These are phyloP conservation scores for Daboia siamensis DNA, from an alignment of 2,113 vertebrate genomes.

Conservation along the genomic window DNA sequence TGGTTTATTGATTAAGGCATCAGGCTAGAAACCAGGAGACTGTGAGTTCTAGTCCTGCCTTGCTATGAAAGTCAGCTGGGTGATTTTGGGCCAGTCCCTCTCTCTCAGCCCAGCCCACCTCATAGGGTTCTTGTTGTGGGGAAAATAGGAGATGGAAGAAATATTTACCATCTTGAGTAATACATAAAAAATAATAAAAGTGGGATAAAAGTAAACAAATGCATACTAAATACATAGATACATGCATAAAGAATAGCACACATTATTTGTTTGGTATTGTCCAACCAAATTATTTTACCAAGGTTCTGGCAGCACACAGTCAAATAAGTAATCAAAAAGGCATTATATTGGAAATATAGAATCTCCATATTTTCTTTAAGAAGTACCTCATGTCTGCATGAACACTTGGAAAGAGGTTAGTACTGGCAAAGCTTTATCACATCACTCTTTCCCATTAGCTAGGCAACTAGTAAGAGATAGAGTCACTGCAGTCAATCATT, in stretches of 20 bases:
- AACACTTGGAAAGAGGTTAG: neutral
- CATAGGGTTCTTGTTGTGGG: neutral
- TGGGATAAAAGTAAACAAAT: neutral
- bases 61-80: too few species aligned
- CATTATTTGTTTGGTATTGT: neutral
- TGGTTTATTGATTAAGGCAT: too few species aligned
- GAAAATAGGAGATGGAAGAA: neutral
- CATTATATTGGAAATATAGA: neutral
- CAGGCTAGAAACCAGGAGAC: neutral
- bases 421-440: neutral
- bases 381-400: neutral
- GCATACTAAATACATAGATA: too few species aligned
- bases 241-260: neutral
- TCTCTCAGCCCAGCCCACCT: neutral
- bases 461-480: neutral
- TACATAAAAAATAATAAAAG: neutral
- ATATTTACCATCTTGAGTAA: neutral
- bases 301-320: neutral
- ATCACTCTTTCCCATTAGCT: neutral
- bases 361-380: neutral
- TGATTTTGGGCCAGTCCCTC: neutral
- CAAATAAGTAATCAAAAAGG: neutral
- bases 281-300: neutral
- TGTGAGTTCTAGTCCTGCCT: neutral
- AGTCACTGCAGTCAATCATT: neutral